Evolutionary conservation across 2,797 vertebrate species (phyloP).

Genomic region (Serranus cabrilla): DNA sequence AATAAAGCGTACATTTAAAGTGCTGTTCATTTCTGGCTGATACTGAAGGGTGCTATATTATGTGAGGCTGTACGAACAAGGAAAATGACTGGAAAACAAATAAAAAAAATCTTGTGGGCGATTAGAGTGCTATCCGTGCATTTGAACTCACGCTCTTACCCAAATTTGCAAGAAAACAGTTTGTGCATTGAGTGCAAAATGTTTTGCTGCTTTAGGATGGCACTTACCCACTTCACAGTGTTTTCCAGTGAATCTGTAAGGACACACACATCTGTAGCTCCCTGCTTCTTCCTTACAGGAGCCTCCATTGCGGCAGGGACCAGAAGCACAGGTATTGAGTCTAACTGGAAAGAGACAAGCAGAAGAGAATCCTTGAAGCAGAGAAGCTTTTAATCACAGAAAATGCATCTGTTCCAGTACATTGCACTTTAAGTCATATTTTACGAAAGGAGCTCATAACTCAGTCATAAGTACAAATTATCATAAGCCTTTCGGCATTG

Average conservation of each 20-base stretch:
- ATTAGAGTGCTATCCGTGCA: background rate
- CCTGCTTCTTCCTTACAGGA: constrained; percentile 92
- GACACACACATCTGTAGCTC: constrained; percentile 93
- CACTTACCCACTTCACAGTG: constrained; percentile 97
- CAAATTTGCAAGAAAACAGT: background rate
- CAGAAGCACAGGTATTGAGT: constrained; percentile 92
- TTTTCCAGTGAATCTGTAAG: constrained; percentile 95
- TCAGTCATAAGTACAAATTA: constrained; percentile 61
- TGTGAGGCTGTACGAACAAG: background rate
- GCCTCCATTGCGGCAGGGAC: constrained; percentile 95
- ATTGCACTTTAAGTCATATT: constrained; percentile 48
- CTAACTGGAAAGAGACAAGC: constrained; percentile 87
- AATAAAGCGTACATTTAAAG: too few relatives aligned
- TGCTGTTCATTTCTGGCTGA: background rate
- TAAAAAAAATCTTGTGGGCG: too few relatives aligned
- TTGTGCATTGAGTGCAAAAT: constrained; percentile 7
- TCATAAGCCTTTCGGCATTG: constrained; percentile 62
- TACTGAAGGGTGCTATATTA: background rate
- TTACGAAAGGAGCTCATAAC: constrained; percentile 59
- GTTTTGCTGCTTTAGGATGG: background rate
- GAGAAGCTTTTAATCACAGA: constrained; percentile 47
- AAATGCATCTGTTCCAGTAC: constrained; percentile 61
- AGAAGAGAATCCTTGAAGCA: constrained; percentile 59
- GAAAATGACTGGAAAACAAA: background rate
- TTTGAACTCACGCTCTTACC: background rate